Conservation (phyloP, 2,797 vertebrate genomes). For the Anas flavirostris region DNA sequence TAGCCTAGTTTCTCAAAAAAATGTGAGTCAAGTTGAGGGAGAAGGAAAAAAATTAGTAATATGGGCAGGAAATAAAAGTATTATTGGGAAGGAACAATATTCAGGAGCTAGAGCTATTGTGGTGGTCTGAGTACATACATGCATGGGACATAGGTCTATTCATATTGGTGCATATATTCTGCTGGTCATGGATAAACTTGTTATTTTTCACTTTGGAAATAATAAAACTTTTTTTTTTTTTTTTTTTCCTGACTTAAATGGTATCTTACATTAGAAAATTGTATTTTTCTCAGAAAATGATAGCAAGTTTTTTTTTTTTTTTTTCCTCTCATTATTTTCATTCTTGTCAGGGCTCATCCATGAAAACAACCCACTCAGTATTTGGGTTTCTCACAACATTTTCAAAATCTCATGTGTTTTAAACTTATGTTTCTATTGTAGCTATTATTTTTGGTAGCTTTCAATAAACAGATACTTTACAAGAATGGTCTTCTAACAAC, state of each 20-base stretch:
- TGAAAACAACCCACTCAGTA: neutral
- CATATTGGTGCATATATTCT: neutral
- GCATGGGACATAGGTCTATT: too few relatives aligned
- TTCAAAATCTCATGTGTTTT: neutral
- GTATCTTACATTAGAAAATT: too few relatives aligned
- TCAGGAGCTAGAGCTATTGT: neutral
- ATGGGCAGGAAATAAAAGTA: neutral
- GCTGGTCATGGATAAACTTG: neutral
- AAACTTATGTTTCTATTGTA: neutral
- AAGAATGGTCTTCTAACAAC: neutral
- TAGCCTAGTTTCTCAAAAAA: neutral
- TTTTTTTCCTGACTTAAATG: neutral
- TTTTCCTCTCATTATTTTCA: neutral
- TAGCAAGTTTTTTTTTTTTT: neutral
- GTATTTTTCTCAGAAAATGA: too few relatives aligned
- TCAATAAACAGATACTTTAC: neutral
- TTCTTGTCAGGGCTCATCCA: neutral
- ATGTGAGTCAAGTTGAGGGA: rapidly evolving
- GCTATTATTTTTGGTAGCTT: neutral
- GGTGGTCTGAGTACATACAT: neutral
- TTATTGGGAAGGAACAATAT: neutral
- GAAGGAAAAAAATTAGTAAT: neutral
- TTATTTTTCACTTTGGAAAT: neutral
- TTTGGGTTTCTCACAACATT: neutral
- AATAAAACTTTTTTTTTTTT: neutral